Evolutionary conservation across 2,797 vertebrate genomes (phyloP).

Genomic region (Anguilla marmorata): DNA sequence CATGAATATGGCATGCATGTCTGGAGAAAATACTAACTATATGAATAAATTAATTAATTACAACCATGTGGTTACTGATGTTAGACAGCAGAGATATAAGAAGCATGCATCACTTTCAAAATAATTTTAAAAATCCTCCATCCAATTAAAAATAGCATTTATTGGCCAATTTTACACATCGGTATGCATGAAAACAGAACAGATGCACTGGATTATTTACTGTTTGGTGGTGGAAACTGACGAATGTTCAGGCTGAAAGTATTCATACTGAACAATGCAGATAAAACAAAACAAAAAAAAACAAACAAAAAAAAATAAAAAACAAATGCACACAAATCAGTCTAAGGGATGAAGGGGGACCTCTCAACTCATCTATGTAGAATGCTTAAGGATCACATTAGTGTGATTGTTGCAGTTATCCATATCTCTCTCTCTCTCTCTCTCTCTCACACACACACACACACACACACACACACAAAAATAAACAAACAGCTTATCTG

Average conservation of each 20-base stretch:
- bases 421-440: not conserved
- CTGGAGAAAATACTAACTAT: conserved; percentile 35
- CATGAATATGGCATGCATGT: conserved; percentile 44
- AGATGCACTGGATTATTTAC: conserved; percentile 57
- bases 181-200: conserved; percentile 62
- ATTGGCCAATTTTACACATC: conserved; percentile 59
- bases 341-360: not conserved
- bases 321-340: not conserved
- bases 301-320: not conserved
- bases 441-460: too few relatives aligned
- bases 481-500: too few relatives aligned
- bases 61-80: conserved; percentile 41
- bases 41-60: conserved; percentile 39
- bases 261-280: not conserved
- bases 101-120: conserved; percentile 62
- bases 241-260: conserved; percentile 50
- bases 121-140: conserved; percentile 68
- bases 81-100: conserved; percentile 46
- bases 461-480: too few relatives aligned
- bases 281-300: not conserved
- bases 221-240: conserved; percentile 52
- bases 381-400: not conserved
- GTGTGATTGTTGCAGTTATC: not conserved
- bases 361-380: not conserved
- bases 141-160: conserved; percentile 72